A percentile compares a stretch with the other conserved stretches of the same genome.
These are phyloP conservation scores for Artemia sp. DNA, from an alignment of 2,888 invertebrate species.

Conservation along the genomic window DNA sequence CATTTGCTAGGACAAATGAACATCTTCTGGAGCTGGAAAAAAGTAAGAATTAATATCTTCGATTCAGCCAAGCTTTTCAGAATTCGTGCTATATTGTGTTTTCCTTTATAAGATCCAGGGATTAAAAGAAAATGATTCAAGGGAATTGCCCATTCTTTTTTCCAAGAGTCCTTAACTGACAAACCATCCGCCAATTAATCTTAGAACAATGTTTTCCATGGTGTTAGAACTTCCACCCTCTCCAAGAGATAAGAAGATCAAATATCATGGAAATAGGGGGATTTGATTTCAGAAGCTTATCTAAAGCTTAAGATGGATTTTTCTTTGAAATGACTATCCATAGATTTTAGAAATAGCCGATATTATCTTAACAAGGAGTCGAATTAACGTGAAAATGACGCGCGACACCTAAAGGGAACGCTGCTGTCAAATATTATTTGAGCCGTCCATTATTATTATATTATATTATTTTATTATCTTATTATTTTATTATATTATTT, in stretches of 20 bases:
- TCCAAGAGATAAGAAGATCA: slow-evolving; percentile 12
- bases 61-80: not conserved
- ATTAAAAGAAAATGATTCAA: not conserved
- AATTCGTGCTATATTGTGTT: slow-evolving; percentile 14
- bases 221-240: slow-evolving; percentile 8
- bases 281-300: not conserved
- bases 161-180: not conserved
- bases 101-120: slow-evolving; percentile 8
- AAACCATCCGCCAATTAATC: no score
- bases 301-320: slow-evolving; percentile 11
- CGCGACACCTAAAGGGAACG: no score
- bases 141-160: slow-evolving; percentile 12
- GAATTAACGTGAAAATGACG: not conserved
- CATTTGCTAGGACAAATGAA: no score
- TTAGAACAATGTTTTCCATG: slow-evolving; percentile 11
- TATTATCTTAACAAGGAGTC: slow-evolving; percentile 9
- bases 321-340: not conserved
- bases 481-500: no score
- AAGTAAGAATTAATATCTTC: not conserved
- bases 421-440: no score
- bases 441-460: no score
- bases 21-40: no score
- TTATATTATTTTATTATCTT: no score
- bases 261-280: slow-evolving; percentile 9
- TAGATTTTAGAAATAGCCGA: not conserved